Percentiles rank a stretch among this genome's conserved stretches.
phyloP scores from a whole-genome alignment of 2,113 vertebrate genomes.

The Merops nubicus region DNA sequence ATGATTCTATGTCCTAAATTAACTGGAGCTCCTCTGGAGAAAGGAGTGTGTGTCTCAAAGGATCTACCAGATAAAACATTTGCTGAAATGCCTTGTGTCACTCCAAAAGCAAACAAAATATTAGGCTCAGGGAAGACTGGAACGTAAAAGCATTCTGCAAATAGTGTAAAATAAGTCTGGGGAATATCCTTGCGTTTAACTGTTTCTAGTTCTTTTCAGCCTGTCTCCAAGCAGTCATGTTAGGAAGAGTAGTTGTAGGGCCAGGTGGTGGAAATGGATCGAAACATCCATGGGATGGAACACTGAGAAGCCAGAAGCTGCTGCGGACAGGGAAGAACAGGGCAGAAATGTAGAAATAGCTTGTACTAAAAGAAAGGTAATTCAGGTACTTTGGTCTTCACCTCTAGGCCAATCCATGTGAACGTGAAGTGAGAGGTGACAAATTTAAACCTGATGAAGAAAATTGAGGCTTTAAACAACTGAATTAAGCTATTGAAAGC shows the following conservation, averaged over 20 bases:
- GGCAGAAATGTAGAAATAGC: neutral
- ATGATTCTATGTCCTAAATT: slow-evolving; percentile 33
- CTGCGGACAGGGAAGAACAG: neutral
- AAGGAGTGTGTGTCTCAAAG: slow-evolving; percentile 29
- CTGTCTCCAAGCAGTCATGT: neutral
- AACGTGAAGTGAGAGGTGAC: neutral
- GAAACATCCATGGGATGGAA: neutral
- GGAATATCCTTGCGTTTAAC: neutral
- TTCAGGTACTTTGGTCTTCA: neutral
- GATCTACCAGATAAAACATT: slow-evolving; percentile 61
- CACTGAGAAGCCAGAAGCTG: neutral
- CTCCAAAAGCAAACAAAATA: slow-evolving; percentile 65
- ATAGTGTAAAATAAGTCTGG: slow-evolving; percentile 35
- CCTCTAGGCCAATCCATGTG: neutral
- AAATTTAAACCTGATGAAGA: neutral
- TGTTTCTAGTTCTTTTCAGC: neutral
- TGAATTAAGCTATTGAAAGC: neutral
- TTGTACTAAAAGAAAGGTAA: neutral
- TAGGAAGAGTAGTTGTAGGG: neutral
- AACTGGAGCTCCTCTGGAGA: slow-evolving; percentile 39
- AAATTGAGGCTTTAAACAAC: neutral
- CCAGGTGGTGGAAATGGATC: neutral
- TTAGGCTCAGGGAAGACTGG: slow-evolving; percentile 29
- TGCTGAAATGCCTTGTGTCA: slow-evolving; percentile 32
- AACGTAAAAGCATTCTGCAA: neutral